phyloP scores from a whole-genome alignment of 2,797 vertebrate species.

The Aplochiton taeniatus region DNA sequence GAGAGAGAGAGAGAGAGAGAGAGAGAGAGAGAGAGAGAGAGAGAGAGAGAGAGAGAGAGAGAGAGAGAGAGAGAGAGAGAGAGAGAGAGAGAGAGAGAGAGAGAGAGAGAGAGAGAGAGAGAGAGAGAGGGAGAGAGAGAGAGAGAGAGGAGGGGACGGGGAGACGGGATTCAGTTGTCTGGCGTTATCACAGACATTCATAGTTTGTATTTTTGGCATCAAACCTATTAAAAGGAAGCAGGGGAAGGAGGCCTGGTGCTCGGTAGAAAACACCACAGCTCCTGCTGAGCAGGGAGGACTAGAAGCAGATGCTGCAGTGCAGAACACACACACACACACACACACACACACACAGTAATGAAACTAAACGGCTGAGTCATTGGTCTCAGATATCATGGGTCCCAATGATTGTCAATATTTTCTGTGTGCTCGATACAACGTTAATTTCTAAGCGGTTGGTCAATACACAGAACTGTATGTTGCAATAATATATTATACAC shows the following conservation, averaged over 20 bases:
- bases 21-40: neutral
- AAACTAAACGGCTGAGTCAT: conserved; percentile 39
- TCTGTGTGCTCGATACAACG: conserved; percentile 27
- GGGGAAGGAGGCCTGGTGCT: conserved; percentile 16
- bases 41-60: neutral
- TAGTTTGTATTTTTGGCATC: conserved; percentile 53
- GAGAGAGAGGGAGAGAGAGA: neutral
- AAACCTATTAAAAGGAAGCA: conserved; percentile 14
- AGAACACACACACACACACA: neutral
- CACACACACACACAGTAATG: conserved; percentile 4
- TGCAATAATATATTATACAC: neutral
- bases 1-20: neutral
- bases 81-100: neutral
- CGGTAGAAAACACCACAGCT: conserved; percentile 25
- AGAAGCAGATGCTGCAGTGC: too few species aligned
- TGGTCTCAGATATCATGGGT: conserved; percentile 40
- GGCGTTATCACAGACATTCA: conserved; percentile 39
- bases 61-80: conserved; percentile 2
- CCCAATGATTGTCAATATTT: conserved; percentile 56
- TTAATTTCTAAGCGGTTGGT: conserved; percentile 15
- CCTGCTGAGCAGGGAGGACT: conserved; percentile 5
- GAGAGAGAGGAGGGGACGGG: neutral
- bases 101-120: neutral
- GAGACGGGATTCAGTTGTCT: conserved; percentile 9
- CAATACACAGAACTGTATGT: conserved; percentile 42